These are phyloP conservation scores for Sebastes alutus DNA, from an alignment of 2,797 vertebrate genomes.

Conservation along the genomic window DNA sequence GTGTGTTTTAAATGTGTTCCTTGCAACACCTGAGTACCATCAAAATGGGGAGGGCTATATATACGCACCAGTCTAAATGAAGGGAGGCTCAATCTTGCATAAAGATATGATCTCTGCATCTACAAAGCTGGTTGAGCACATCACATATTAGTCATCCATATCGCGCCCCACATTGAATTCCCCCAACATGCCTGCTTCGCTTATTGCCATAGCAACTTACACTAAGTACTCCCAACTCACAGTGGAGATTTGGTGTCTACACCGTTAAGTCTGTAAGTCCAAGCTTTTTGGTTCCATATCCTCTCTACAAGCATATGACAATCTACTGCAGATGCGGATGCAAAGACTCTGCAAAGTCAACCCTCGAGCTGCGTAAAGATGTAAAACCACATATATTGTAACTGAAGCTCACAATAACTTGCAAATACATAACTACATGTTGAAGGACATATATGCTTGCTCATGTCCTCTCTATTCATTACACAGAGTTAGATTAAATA, in stretches of 20 bases:
- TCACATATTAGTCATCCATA: conserved; percentile 58
- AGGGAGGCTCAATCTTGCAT: conserved; percentile 46
- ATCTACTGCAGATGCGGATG: conserved; percentile 8
- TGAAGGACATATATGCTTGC: neutral
- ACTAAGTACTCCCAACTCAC: conserved; percentile 45
- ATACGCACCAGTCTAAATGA: conserved; percentile 37
- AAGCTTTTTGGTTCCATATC: conserved; percentile 29
- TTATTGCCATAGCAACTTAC: conserved; percentile 65
- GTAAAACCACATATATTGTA: neutral
- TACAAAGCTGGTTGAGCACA: conserved; percentile 48
- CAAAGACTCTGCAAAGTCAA: neutral
- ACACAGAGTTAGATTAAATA: neutral
- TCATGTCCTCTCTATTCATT: neutral
- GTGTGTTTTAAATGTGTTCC: conserved; percentile 29
- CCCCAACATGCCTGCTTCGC: conserved; percentile 24
- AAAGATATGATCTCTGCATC: conserved; percentile 58
- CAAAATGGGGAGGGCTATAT: conserved; percentile 13
- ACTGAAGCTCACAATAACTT: neutral
- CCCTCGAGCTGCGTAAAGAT: conserved; percentile 41
- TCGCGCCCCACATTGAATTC: conserved; percentile 31
- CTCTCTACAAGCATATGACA: neutral
- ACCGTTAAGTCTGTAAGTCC: conserved; percentile 26
- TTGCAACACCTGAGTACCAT: conserved; percentile 21
- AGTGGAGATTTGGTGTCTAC: conserved; percentile 42
- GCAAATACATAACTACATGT: neutral